Evolutionary conservation across 2,888 invertebrate species (phyloP).

Genomic region (Agrotis exclamationis): DNA sequence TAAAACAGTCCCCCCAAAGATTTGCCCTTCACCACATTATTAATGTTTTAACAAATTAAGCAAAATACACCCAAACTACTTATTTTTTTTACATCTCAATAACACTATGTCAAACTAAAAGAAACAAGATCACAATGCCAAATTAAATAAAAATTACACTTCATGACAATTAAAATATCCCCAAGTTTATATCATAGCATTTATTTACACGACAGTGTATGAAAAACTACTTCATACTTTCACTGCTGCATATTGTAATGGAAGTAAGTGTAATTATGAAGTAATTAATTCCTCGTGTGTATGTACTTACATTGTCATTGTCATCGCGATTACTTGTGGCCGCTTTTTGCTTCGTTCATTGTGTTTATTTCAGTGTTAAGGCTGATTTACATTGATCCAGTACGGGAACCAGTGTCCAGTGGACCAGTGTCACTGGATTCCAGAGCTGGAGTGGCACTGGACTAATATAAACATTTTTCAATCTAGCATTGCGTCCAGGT

Average conservation of each 20-base stretch:
- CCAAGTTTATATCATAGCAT: conserved; percentile 16
- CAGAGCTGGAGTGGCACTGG: no score
- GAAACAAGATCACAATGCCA: conserved; percentile 50
- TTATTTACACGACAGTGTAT: conserved; percentile 31
- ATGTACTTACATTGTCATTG: conserved; percentile 48
- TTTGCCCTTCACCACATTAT: no score
- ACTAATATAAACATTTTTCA: no score
- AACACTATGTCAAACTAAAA: conserved; percentile 35
- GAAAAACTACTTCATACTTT: conserved; percentile 62
- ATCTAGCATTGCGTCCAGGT: no score
- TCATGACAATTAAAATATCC: conserved; percentile 23
- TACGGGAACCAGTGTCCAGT: no score
- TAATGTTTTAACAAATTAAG: no score
- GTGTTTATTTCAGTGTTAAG: conserved; percentile 17
- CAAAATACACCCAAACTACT: background rate
- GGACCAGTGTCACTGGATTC: no score
- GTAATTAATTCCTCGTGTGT: conserved; percentile 43
- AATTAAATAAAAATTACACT: conserved; percentile 35
- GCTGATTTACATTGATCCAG: background rate
- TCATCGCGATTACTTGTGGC: conserved; percentile 1
- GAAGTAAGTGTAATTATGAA: conserved; percentile 39
- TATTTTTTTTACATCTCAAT: conserved; percentile 4
- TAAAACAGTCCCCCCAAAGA: no score
- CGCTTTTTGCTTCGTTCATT: conserved; percentile 14
- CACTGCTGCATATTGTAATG: conserved; percentile 42